Conservation (phyloP, 2,888 invertebrate genomes). For the Catocala nupta region DNA sequence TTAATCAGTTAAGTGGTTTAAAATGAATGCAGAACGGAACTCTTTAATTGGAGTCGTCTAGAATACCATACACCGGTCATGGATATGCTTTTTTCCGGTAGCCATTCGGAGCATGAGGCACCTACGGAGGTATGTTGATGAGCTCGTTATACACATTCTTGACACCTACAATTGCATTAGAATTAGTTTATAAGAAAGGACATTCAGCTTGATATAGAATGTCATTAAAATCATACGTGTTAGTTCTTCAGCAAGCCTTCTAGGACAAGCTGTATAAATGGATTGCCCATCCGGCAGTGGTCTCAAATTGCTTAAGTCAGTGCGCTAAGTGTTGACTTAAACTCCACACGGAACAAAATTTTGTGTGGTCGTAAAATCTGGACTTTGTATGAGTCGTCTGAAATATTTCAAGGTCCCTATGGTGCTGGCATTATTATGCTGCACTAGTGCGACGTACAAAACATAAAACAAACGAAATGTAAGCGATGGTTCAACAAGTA, state of each 20-base stretch:
- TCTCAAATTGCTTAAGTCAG: too few relatives aligned
- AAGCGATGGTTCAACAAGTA: too few relatives aligned
- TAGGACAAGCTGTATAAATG: neutral
- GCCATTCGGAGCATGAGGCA: conserved; percentile 24
- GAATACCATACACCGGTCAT: conserved; percentile 11
- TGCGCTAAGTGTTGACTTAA: too few relatives aligned
- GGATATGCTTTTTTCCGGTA: conserved; percentile 32
- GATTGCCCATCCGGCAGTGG: too few relatives aligned
- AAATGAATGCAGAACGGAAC: neutral
- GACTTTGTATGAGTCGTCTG: too few relatives aligned
- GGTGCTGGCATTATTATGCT: too few relatives aligned
- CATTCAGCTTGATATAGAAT: conserved; percentile 24
- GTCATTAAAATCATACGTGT: conserved; percentile 6
- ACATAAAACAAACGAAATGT: too few relatives aligned
- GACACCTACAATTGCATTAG: conserved; percentile 35
- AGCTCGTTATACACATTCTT: conserved; percentile 49
- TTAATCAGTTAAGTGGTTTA: neutral
- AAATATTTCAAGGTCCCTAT: too few relatives aligned
- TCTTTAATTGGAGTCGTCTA: conserved; percentile 18
- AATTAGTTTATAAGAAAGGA: conserved; percentile 19
- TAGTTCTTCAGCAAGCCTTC: neutral
- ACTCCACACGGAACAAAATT: too few relatives aligned
- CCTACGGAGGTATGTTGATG: conserved; percentile 40
- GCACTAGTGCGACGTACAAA: too few relatives aligned
- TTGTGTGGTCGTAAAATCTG: too few relatives aligned